Evolutionary conservation across 2,113 vertebrate genomes (phyloP).

Genomic region (Plecotus auritus): DNA sequence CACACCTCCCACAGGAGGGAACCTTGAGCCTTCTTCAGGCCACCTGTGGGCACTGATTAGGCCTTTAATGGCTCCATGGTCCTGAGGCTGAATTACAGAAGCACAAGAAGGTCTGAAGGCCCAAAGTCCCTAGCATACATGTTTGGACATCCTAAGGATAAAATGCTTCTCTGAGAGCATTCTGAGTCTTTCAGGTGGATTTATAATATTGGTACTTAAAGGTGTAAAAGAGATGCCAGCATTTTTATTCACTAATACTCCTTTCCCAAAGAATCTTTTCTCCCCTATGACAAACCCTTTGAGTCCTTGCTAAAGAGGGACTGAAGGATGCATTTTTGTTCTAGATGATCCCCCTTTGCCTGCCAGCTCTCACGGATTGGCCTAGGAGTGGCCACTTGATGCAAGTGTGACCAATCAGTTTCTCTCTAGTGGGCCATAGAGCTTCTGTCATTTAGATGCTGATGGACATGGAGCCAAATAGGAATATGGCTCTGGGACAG

Average conservation of each 20-base stretch:
- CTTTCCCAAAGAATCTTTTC: not conserved
- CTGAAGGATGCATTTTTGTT: not conserved
- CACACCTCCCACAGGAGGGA: not conserved
- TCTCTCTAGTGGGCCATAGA: not conserved
- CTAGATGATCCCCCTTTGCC: not conserved
- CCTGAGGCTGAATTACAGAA: not conserved
- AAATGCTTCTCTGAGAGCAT: not conserved
- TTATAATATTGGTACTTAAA: constrained; percentile 6
- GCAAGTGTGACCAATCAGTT: not conserved
- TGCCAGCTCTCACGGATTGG: not conserved
- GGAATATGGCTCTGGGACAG: not conserved
- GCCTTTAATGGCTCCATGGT: not conserved
- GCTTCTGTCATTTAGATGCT: not conserved
- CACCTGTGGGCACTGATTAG: not conserved
- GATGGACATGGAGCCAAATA: not conserved
- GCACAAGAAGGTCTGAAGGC: not conserved
- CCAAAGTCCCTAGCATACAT: not conserved
- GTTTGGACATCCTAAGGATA: not conserved
- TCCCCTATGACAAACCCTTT: not conserved
- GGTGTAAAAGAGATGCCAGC: not conserved
- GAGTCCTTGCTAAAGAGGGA: not conserved
- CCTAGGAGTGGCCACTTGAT: not conserved
- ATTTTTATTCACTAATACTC: not conserved
- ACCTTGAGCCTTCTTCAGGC: not conserved
- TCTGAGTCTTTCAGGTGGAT: not conserved